A percentile compares a stretch with the other conserved stretches of the same genome.
Conservation (phyloP, 2,797 vertebrate species). For the Acanthurus tractus region DNA sequence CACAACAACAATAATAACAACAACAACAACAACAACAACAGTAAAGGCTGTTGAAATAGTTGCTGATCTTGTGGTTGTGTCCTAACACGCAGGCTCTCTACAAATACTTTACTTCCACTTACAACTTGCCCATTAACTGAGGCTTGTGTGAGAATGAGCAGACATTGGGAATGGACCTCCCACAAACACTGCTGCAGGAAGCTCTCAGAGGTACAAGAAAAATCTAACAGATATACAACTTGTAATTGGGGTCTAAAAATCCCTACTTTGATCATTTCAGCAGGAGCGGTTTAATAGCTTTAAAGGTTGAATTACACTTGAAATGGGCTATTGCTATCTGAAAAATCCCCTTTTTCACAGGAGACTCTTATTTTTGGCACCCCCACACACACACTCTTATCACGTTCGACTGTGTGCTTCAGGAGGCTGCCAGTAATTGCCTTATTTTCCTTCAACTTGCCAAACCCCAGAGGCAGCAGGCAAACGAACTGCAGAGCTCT, state of each 20-base stretch:
- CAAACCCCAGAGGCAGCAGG: constrained; percentile 45
- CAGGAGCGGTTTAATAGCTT: constrained; percentile 38
- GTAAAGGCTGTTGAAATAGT: constrained; percentile 19
- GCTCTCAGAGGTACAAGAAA: constrained; percentile 39
- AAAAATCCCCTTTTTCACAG: constrained; percentile 52
- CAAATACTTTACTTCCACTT: constrained; percentile 22
- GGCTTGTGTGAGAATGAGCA: constrained; percentile 26
- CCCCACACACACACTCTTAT: constrained; percentile 65
- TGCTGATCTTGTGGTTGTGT: constrained; percentile 15
- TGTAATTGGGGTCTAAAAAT: constrained; percentile 3
- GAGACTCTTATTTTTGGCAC: constrained; percentile 72
- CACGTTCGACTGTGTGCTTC: constrained; percentile 52
- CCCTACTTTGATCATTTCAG: constrained; percentile 19
- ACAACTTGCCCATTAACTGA: constrained; percentile 9
- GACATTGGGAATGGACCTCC: constrained; percentile 38
- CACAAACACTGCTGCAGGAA: constrained; percentile 32
- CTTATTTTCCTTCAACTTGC: constrained; percentile 65
- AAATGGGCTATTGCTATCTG: constrained; percentile 58
- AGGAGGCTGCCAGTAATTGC: constrained; percentile 68
- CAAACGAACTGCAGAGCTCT: constrained; percentile 29
- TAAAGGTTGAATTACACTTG: constrained; percentile 55
- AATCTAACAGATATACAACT: constrained; percentile 23
- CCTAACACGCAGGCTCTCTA: constrained; percentile 8
- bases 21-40: neutral
- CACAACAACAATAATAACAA: neutral